Conservation (phyloP, 2,888 invertebrate species). For the Dusona sp. region DNA sequence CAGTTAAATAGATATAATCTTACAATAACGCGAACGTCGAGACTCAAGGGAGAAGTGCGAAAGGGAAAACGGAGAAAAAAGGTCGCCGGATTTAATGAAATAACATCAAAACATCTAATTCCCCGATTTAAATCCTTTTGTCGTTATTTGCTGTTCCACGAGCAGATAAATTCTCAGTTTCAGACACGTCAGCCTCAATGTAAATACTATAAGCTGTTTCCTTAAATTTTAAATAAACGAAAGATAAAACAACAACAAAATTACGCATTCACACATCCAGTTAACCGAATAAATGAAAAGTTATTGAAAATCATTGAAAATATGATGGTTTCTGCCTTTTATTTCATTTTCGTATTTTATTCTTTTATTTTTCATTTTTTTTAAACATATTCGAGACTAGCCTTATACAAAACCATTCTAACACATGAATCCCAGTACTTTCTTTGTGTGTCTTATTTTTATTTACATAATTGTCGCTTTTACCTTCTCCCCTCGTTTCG, state of each 20-base stretch:
- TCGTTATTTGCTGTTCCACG: neutral
- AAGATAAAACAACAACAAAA: neutral
- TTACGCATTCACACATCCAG: neutral
- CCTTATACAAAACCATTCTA: neutral
- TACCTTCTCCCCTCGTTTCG: neutral
- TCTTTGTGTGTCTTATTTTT: neutral
- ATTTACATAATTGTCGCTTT: neutral
- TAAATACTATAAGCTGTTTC: conserved; percentile 56
- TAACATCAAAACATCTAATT: conserved; percentile 71
- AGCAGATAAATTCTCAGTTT: neutral
- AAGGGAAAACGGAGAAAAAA: neutral
- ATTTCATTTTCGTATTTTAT: neutral
- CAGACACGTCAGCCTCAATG: conserved; percentile 50
- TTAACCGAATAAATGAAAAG: conserved; percentile 33
- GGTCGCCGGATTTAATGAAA: neutral
- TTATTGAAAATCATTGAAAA: neutral
- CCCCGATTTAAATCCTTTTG: neutral
- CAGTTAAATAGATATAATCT: conserved; percentile 79
- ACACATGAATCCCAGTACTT: neutral
- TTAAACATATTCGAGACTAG: neutral
- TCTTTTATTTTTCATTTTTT: neutral
- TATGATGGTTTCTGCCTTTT: neutral
- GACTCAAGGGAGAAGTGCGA: conserved; percentile 42
- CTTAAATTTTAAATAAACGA: conserved; percentile 41
- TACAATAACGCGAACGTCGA: conserved; percentile 73